phyloP scores from a whole-genome alignment of 1,140 invertebrate species.

The Cherax quadricarinatus region DNA sequence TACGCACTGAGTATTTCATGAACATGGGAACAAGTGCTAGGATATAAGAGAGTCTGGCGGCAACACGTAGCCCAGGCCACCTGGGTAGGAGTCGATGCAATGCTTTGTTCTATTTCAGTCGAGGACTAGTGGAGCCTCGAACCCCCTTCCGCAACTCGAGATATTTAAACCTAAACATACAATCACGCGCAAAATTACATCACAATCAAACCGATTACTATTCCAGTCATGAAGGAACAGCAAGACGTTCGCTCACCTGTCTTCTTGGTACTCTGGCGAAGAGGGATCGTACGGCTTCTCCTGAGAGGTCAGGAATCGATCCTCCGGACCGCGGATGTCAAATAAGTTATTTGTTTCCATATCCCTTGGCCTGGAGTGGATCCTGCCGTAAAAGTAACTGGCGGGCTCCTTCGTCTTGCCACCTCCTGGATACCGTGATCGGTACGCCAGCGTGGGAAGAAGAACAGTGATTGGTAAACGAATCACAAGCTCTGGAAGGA shows the following conservation, averaged over 20 bases:
- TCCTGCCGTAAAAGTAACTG: constrained; percentile 36
- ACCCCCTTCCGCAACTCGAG: too few relatives aligned
- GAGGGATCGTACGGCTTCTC: constrained; percentile 32
- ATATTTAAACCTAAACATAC: too few relatives aligned
- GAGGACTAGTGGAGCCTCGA: too few relatives aligned
- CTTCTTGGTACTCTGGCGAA: background rate
- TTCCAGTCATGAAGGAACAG: too few relatives aligned
- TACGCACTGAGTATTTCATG: too few relatives aligned
- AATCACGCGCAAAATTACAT: too few relatives aligned
- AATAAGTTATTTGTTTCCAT: background rate
- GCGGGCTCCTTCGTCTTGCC: constrained; percentile 27
- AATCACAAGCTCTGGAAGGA: constrained; percentile 62
- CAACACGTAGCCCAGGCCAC: too few relatives aligned
- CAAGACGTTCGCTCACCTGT: background rate
- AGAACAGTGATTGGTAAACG: constrained; percentile 62
- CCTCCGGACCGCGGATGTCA: constrained; percentile 47
- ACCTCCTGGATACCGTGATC: constrained; percentile 57
- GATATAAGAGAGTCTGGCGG: too few relatives aligned
- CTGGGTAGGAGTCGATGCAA: too few relatives aligned
- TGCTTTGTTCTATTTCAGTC: too few relatives aligned
- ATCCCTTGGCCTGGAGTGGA: constrained; percentile 3
- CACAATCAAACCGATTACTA: too few relatives aligned
- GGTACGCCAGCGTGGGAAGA: constrained; percentile 62
- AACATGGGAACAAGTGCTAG: too few relatives aligned
- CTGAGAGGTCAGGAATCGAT: constrained; percentile 10